phyloP scores from a whole-genome alignment of 2,888 invertebrate species.

The Lysandra coridon region DNA sequence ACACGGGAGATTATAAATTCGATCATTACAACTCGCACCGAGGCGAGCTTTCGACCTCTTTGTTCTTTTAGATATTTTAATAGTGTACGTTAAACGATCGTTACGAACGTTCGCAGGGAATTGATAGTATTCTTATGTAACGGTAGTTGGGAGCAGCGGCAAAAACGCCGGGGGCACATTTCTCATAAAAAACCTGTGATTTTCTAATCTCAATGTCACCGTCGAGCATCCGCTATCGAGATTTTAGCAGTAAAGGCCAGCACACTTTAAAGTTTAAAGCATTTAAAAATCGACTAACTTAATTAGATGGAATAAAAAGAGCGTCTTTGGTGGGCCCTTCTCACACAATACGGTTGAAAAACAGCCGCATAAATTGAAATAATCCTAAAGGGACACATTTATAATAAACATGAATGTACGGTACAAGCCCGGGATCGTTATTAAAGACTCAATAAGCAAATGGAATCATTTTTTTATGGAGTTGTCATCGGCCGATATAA shows the following conservation, averaged over 20 bases:
- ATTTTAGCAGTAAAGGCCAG: not conserved
- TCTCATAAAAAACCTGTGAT: not conserved
- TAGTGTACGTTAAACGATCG: constrained; percentile 44
- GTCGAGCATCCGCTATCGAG: constrained; percentile 14
- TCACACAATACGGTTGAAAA: constrained; percentile 49
- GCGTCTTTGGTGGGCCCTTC: constrained; percentile 68
- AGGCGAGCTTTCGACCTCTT: constrained; percentile 68
- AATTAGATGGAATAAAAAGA: constrained; percentile 25
- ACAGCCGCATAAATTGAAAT: constrained; percentile 40
- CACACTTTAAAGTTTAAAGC: not conserved
- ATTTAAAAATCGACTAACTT: constrained; percentile 29
- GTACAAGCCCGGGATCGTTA: constrained; percentile 67
- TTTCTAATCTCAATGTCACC: not conserved
- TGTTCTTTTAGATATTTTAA: constrained; percentile 66
- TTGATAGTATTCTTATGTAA: not conserved
- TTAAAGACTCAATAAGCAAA: constrained; percentile 80
- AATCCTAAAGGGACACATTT: constrained; percentile 33
- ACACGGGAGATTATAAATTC: constrained; percentile 77
- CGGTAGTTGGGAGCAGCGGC: not conserved
- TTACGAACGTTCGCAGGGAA: not conserved
- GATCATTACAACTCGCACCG: constrained; percentile 75
- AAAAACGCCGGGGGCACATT: not conserved
- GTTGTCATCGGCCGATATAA: constrained; percentile 78
- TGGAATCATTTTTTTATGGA: constrained; percentile 81
- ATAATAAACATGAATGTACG: constrained; percentile 55